Conservation (phyloP, 2,113 vertebrate genomes). For the Charadrius vociferus region DNA sequence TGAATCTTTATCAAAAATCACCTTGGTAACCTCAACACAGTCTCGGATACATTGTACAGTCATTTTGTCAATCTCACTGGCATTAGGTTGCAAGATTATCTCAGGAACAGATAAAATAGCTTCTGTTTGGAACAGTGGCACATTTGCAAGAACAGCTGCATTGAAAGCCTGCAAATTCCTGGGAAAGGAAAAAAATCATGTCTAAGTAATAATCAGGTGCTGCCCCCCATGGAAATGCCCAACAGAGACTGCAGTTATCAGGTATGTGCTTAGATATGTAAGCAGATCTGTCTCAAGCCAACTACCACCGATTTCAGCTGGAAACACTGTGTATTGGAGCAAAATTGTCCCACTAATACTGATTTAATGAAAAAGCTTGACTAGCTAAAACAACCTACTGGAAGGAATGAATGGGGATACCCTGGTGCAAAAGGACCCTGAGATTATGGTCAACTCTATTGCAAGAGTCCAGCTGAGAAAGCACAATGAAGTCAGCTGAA, state of each 20-base stretch:
- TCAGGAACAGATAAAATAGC: slow-evolving; percentile 82
- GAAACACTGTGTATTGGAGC: neutral
- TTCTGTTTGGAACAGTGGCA: slow-evolving; percentile 85
- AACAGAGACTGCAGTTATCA: neutral
- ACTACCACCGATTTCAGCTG: neutral
- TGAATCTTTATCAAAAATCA: slow-evolving; percentile 47
- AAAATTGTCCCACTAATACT: neutral
- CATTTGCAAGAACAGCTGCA: slow-evolving; percentile 71
- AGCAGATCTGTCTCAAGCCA: neutral
- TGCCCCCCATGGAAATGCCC: neutral
- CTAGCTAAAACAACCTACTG: neutral
- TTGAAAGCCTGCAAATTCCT: slow-evolving; percentile 90
- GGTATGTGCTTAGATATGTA: neutral
- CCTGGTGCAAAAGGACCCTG: neutral
- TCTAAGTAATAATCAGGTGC: neutral
- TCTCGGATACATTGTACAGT: slow-evolving; percentile 79
- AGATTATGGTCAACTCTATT: neutral
- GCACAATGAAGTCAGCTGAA: neutral
- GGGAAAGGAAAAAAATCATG: neutral
- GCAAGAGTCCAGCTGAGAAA: neutral
- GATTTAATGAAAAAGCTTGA: neutral
- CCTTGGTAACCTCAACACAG: slow-evolving; percentile 89
- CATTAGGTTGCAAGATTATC: slow-evolving; percentile 84
- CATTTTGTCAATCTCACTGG: slow-evolving; percentile 82
- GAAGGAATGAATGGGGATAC: neutral